Evolutionary conservation across 2,888 invertebrate species (phyloP).

Genomic region (Tolmerus cingulatus): DNA sequence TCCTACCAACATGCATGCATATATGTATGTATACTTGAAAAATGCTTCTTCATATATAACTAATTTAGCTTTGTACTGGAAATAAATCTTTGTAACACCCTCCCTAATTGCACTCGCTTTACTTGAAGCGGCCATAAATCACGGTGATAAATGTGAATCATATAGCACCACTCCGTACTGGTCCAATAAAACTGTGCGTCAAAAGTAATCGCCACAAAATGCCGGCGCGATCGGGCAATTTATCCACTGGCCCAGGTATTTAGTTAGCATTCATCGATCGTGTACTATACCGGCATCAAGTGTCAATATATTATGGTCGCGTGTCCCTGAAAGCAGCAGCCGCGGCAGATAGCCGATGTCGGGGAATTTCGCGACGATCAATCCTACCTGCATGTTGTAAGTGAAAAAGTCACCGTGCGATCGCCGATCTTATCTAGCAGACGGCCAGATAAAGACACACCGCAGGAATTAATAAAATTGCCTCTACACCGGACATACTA

Average conservation of each 20-base stretch:
- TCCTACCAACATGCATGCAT: too few relatives aligned
- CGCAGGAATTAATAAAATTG: constrained; percentile 32
- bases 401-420: neutral
- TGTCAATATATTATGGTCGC: constrained; percentile 43
- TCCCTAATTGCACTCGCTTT: neutral
- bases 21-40: neutral
- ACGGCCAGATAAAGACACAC: constrained; percentile 9
- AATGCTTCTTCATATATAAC: neutral
- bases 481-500: constrained; percentile 2
- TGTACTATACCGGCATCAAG: constrained; percentile 21
- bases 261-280: constrained; percentile 38
- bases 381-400: constrained; percentile 18
- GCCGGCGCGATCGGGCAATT: neutral
- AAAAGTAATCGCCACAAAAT: neutral
- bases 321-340: constrained; percentile 35
- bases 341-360: constrained; percentile 4
- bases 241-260: neutral
- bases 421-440: constrained; percentile 36
- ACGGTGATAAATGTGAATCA: constrained; percentile 17
- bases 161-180: neutral
- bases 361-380: neutral
- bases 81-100: neutral
- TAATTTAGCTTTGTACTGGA: neutral
- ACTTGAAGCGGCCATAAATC: neutral
- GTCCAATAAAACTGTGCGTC: neutral